These are phyloP conservation scores for Xenopus laevis DNA, from an alignment of 2,113 vertebrate species.

Conservation along the genomic window DNA sequence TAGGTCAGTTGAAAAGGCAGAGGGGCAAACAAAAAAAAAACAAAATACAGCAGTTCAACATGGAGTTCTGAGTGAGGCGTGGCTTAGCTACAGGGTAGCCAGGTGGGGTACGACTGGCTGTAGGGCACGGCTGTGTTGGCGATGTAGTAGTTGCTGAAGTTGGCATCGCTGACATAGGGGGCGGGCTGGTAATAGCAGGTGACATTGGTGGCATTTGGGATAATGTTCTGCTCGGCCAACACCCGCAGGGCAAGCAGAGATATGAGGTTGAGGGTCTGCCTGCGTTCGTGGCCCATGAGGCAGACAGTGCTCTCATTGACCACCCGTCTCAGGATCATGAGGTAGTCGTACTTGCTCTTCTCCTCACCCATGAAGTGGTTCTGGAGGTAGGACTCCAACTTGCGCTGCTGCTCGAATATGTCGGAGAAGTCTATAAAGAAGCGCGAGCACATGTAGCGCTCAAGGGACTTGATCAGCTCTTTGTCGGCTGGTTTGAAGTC, in stretches of 20 bases:
- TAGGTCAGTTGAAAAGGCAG: not conserved
- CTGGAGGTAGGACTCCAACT: slow-evolving; percentile 92
- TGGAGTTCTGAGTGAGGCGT: too few species aligned
- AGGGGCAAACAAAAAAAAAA: not conserved
- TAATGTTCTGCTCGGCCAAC: slow-evolving; percentile 89
- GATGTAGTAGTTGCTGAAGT: slow-evolving; percentile 97
- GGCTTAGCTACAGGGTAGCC: slow-evolving; percentile 90
- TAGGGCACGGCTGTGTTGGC: slow-evolving; percentile 67
- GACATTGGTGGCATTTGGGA: slow-evolving; percentile 87
- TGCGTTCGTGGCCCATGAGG: slow-evolving; percentile 93
- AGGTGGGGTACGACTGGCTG: slow-evolving; percentile 89
- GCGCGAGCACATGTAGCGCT: slow-evolving; percentile 96
- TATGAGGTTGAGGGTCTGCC: slow-evolving; percentile 93
- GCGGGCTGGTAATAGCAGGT: slow-evolving; percentile 98
- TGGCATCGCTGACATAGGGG: slow-evolving; percentile 87
- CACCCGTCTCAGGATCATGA: slow-evolving; percentile 87
- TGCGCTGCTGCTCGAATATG: slow-evolving; percentile 90
- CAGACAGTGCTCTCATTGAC: slow-evolving; percentile 98
- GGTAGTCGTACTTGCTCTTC: slow-evolving; percentile 94
- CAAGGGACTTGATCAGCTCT: slow-evolving; percentile 84
- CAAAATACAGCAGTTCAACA: too few species aligned
- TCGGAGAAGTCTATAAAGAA: slow-evolving; percentile 99
- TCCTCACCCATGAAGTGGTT: slow-evolving; percentile 95
- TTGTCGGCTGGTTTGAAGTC: slow-evolving; percentile 83
- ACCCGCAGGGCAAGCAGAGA: slow-evolving; percentile 86